A percentile compares a stretch with the other conserved stretches of the same genome.
Conservation (phyloP, 2,113 vertebrate genomes). For the Elgaria multicarinata region DNA sequence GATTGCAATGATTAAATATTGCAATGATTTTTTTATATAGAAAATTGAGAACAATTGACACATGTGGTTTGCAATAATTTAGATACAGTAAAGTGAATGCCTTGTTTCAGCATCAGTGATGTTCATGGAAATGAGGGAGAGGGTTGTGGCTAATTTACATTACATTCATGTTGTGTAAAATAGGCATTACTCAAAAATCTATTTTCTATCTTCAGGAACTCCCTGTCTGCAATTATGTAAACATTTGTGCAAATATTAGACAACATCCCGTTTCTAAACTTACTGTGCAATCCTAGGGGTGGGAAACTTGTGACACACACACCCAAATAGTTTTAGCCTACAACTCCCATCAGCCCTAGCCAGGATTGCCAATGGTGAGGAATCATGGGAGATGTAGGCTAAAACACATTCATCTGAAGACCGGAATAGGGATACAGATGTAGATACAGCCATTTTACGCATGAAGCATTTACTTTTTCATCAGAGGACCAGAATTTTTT, state of each 20-base stretch:
- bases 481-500: background rate
- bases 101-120: background rate
- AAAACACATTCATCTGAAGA: no score
- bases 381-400: background rate
- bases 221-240: background rate
- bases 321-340: background rate
- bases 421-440: no score
- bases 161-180: background rate
- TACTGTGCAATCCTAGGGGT: background rate
- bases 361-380: background rate
- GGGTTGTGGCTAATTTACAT: background rate
- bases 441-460: background rate
- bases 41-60: background rate
- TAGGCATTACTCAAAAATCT: background rate
- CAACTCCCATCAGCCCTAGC: no score
- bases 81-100: background rate
- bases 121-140: background rate
- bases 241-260: background rate
- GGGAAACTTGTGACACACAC: background rate
- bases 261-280: background rate
- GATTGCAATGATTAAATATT: no score
- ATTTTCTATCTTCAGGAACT: background rate
- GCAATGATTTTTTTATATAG: slow-evolving; percentile 6
- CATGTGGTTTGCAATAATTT: background rate
- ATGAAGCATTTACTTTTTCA: background rate